Percentiles rank a stretch among this genome's conserved stretches.
phyloP scores from a whole-genome alignment of 2,113 vertebrate genomes.

The Chlamydotis undulata region DNA sequence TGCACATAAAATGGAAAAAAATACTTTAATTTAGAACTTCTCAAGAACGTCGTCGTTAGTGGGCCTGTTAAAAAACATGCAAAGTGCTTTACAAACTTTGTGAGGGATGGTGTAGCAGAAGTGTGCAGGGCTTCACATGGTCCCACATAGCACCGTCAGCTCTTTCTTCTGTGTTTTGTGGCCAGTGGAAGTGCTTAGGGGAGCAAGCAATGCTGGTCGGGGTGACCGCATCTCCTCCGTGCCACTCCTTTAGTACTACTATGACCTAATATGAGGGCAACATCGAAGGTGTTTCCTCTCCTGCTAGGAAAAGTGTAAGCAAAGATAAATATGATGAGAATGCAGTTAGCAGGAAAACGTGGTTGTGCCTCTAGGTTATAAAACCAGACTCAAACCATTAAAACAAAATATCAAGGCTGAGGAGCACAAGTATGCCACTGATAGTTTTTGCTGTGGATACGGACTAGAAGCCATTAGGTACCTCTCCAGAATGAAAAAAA shows the following conservation, averaged over 20 bases:
- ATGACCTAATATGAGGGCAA: background rate
- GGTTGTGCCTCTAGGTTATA: background rate
- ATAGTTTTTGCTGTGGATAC: background rate
- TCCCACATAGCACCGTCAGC: background rate
- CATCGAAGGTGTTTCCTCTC: background rate
- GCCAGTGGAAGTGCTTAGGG: background rate
- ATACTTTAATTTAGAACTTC: background rate
- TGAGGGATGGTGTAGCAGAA: background rate
- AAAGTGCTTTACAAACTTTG: conserved; percentile 19
- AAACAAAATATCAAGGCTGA: background rate
- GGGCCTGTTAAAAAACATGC: conserved; percentile 47
- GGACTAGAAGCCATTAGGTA: background rate
- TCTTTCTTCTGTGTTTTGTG: background rate
- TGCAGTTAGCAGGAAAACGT: background rate
- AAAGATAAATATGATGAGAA: background rate
- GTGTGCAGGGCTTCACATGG: background rate
- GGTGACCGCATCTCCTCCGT: background rate
- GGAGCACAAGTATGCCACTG: background rate
- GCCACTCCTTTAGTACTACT: background rate
- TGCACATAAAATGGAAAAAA: conserved; percentile 1
- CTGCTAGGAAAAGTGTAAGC: background rate
- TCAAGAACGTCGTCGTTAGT: conserved; percentile 3
- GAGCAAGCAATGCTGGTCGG: background rate
- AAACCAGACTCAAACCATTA: background rate
- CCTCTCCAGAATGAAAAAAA: background rate